These are phyloP conservation scores for Lathamus discolor DNA, from an alignment of 2,113 vertebrate species.

Conservation along the genomic window DNA sequence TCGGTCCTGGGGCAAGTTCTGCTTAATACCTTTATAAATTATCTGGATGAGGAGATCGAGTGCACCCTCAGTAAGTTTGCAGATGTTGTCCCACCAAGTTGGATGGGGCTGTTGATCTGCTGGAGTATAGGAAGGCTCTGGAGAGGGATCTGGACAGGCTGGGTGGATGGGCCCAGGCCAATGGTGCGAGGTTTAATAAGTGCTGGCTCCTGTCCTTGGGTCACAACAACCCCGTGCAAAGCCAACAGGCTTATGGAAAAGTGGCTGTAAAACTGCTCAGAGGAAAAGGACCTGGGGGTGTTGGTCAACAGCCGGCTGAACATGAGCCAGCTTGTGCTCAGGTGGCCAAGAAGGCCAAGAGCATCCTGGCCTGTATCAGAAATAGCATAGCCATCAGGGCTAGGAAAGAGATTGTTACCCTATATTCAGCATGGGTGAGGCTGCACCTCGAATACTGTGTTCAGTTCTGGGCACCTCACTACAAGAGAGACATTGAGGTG, in stretches of 20 bases:
- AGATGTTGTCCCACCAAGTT: neutral
- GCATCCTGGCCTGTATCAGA: neutral
- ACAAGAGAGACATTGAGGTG: neutral
- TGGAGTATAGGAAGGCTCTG: neutral
- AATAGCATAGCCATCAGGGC: neutral
- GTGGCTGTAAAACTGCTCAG: neutral
- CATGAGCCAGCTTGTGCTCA: rapidly evolving
- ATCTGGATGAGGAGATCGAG: rapidly evolving
- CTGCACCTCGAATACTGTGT: neutral
- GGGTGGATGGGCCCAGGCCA: neutral
- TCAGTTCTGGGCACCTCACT: neutral
- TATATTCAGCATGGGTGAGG: neutral
- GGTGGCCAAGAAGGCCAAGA: neutral
- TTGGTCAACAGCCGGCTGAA: neutral
- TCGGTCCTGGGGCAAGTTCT: neutral
- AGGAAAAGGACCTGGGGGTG: rapidly evolving
- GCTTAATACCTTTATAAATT: rapidly evolving
- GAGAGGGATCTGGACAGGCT: neutral
- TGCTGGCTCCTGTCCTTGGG: neutral
- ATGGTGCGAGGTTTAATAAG: rapidly evolving
- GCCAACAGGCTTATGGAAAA: neutral
- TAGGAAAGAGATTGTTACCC: neutral
- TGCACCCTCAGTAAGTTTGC: neutral
- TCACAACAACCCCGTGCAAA: neutral
- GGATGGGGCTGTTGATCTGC: neutral